These are phyloP conservation scores for Bombus superbus DNA, from an alignment of 1,140 invertebrate genomes.

Conservation along the genomic window DNA sequence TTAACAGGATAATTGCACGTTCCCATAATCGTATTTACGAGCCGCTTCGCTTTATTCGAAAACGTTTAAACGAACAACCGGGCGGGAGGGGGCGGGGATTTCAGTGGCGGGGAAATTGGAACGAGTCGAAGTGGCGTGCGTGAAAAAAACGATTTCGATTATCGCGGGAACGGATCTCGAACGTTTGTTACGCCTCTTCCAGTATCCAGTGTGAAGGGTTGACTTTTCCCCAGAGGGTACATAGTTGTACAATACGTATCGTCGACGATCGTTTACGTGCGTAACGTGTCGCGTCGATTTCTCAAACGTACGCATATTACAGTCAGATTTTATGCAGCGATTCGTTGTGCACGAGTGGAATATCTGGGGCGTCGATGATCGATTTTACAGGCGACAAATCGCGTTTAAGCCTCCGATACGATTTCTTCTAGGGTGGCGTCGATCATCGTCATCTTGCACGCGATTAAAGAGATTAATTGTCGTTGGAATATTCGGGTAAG, in stretches of 20 bases:
- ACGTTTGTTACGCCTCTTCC: constrained; percentile 43
- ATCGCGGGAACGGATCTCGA: constrained; percentile 38
- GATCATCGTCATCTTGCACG: not conserved
- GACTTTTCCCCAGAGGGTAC: constrained; percentile 48
- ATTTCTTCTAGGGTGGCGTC: not conserved
- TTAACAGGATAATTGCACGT: not conserved
- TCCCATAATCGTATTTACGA: not conserved
- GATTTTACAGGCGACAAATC: constrained; percentile 28
- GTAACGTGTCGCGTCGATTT: constrained; percentile 60
- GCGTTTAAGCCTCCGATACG: not conserved
- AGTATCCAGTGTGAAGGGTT: constrained; percentile 58
- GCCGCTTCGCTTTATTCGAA: not conserved
- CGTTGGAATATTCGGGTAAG: too few relatives aligned
- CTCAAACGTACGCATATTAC: constrained; percentile 54
- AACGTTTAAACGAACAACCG: not conserved
- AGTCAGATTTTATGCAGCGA: constrained; percentile 34
- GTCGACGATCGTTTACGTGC: constrained; percentile 51
- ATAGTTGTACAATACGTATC: not conserved
- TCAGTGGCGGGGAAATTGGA: constrained; percentile 5
- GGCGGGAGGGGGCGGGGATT: not conserved
- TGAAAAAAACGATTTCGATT: constrained; percentile 11
- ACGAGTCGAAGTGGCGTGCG: not conserved
- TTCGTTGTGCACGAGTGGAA: constrained; percentile 29
- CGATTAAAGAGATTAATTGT: not conserved
- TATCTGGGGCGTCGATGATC: constrained; percentile 28